Conservation (phyloP, 2,888 invertebrate genomes). For the Cosmia pyralina region DNA sequence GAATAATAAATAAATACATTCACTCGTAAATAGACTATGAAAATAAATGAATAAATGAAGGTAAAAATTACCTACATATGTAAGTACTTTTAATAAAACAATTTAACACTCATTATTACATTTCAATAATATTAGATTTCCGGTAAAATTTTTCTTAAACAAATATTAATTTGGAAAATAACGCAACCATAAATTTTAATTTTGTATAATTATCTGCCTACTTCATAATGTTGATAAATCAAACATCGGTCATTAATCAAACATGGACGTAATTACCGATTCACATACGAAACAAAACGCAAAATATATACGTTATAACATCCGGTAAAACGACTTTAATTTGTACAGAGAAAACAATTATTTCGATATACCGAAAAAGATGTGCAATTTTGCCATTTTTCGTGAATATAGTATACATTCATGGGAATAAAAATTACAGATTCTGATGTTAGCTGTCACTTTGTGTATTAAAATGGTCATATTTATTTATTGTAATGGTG, state of each 20-base stretch:
- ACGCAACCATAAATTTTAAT: not conserved
- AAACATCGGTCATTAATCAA: slow-evolving; percentile 9
- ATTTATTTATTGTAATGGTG: not conserved
- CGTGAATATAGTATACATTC: not conserved
- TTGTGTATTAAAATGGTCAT: not conserved
- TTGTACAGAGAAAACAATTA: not conserved
- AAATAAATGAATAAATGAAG: not conserved
- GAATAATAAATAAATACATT: too few relatives aligned
- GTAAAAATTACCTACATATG: not conserved
- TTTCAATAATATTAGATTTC: not conserved
- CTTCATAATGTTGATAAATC: slow-evolving; percentile 3
- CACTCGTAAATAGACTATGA: too few relatives aligned
- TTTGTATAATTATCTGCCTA: not conserved
- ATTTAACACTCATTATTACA: not conserved
- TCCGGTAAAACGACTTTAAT: not conserved
- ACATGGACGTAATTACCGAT: slow-evolving; percentile 3
- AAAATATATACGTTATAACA: not conserved
- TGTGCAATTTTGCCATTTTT: slow-evolving; percentile 12
- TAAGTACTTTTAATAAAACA: not conserved
- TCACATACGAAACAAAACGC: not conserved
- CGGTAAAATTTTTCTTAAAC: not conserved
- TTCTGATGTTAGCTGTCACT: not conserved
- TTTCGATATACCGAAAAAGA: not conserved
- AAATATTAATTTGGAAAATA: slow-evolving; percentile 12
- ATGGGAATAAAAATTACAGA: not conserved